Base-by-base conservation (phyloP, 2,888 invertebrate species). In the Horisme vitalbata region DNA sequence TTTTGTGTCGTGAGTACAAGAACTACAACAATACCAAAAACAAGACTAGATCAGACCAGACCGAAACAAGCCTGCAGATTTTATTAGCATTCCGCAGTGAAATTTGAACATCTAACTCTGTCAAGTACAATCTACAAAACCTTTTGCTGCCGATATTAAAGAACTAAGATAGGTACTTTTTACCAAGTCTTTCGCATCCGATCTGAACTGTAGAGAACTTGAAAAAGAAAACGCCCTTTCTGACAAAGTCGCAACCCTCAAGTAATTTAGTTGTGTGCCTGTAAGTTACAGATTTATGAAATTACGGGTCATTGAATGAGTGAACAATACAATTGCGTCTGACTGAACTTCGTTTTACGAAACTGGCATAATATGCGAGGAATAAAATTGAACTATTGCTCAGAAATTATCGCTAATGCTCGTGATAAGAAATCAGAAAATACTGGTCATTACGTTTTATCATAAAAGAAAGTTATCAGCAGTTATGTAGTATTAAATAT, bases 291-390 rank as follows among this genome's bases (percentile, higher is more conserved):
- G 61, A 66, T 64, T 71, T 72, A 61, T 57, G 50, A 57, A 70
- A 74, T 71, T 67, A 66, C 69, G 50, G 64, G 59, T 68, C 71
- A 71, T 75, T 76, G 67, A 68, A 58, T 68, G 54, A 55, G 52
- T 56, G 63, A 71, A 74, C 68, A 76, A 72, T 68, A 59, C n/a
- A n/a, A n/a, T 59, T 49, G 65, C 69, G 6, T 18, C n/a, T n/a
- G n/a, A 18, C 73, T 65, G 65, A 55, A 48, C 59, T 52, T 55
- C 39, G 13, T 49, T 51, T 47, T 36, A 52, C 15, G 52, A 41
- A 31, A 43, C 33, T 21, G 8, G 27, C 15, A 33, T 36, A 33
- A 33, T n/a, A 9, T 10, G 15, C 4, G 9, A 15, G 11, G 34
- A 43, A 32, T 35, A 47, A 33, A 38, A 44, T 36, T 14, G 33